Evolutionary conservation across 2,797 vertebrate genomes (phyloP).

Genomic region (Salmo trutta): DNA sequence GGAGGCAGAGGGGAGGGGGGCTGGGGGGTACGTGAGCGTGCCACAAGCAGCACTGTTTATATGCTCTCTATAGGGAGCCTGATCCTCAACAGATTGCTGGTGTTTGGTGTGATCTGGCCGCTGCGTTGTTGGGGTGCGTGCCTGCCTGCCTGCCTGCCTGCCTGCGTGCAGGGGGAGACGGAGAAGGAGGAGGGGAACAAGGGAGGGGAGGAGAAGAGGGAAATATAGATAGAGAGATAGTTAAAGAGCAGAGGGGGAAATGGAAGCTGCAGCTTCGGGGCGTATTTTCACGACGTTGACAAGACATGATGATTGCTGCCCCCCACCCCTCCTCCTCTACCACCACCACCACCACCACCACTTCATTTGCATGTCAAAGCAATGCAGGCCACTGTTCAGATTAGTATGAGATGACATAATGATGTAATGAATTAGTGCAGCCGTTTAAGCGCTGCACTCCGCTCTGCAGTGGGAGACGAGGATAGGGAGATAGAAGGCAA

Average conservation of each 20-base stretch:
- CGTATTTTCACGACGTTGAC: constrained; percentile 84
- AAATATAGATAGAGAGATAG: constrained; percentile 67
- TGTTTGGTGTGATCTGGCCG: constrained; percentile 81
- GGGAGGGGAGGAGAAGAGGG: constrained; percentile 58
- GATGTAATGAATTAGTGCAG: constrained; percentile 92
- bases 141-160: neutral
- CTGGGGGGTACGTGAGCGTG: constrained; percentile 67
- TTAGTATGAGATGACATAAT: constrained; percentile 94
- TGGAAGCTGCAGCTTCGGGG: constrained; percentile 76
- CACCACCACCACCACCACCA: constrained; percentile 7
- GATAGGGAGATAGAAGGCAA: constrained; percentile 50
- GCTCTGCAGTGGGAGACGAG: constrained; percentile 26
- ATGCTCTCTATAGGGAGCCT: constrained; percentile 80
- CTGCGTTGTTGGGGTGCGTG: constrained; percentile 74
- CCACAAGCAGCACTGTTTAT: constrained; percentile 88
- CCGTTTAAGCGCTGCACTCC: constrained; percentile 78
- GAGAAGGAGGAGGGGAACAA: constrained; percentile 48
- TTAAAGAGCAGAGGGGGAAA: constrained; percentile 46
- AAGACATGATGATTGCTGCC: constrained; percentile 87
- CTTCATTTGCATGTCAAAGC: constrained; percentile 95
- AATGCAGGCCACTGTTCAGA: constrained; percentile 85
- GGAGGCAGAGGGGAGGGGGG: constrained; percentile 80
- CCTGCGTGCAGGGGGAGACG: constrained; percentile 59
- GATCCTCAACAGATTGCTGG: constrained; percentile 87
- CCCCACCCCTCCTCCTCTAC: too few species aligned